A percentile compares a stretch with the other conserved stretches of the same genome.
Evolutionary conservation across 2,888 invertebrate species (phyloP).

Genomic region (Cremastobaeus sp.): DNA sequence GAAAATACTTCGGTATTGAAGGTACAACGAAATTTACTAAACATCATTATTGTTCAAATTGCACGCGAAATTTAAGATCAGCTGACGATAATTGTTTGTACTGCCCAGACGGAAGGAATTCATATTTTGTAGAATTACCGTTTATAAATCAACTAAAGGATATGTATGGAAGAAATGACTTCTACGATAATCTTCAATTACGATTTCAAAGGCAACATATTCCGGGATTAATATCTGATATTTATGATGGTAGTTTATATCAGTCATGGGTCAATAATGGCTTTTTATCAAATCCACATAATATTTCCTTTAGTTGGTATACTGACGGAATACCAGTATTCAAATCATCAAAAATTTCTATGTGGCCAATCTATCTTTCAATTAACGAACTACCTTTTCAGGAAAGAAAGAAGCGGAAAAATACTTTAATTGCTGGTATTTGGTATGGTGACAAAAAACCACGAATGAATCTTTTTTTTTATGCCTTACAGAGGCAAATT

Average conservation of each 20-base stretch:
- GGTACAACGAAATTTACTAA: slow-evolving; percentile 4
- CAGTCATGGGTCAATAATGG: no score
- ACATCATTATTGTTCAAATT: slow-evolving; percentile 29
- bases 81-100: slow-evolving; percentile 3
- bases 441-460: slow-evolving; percentile 33
- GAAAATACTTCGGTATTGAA: slow-evolving; percentile 18
- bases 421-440: slow-evolving; percentile 13
- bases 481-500: slow-evolving; percentile 13
- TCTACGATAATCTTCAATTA: neutral
- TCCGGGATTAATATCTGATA: slow-evolving; percentile 27
- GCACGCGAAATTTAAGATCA: neutral
- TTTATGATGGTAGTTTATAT: slow-evolving; percentile 39
- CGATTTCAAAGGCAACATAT: neutral
- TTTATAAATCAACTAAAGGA: slow-evolving; percentile 34
- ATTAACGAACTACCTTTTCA: no score
- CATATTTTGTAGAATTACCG: slow-evolving; percentile 26
- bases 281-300: no score
- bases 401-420: slow-evolving; percentile 17
- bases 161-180: neutral
- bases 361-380: no score
- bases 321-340: no score
- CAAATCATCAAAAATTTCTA: no score
- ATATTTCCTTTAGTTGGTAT: neutral
- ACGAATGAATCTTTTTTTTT: slow-evolving; percentile 10
- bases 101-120: slow-evolving; percentile 11